Base-by-base conservation (phyloP, 2,113 vertebrate genomes). In the Lepus americanus region DNA sequence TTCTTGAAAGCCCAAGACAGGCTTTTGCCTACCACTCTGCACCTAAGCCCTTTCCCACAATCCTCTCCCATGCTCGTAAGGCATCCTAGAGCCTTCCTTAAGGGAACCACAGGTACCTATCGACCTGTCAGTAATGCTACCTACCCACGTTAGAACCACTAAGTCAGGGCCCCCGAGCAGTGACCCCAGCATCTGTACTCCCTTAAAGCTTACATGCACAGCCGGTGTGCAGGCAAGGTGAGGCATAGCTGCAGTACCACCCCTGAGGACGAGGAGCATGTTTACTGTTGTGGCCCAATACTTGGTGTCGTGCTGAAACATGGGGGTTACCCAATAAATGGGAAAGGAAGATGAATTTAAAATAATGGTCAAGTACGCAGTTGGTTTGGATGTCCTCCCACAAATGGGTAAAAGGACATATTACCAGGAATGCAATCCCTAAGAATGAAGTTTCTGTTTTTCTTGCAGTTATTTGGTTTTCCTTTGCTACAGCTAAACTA, bases 401-500 rank as follows among this genome's bases (percentile, higher is more conserved):
- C 59, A 87, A 13, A 61, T 22, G 6, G 19, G 27, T 63, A 61
- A 83, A 92, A 96, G 73, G 7, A 87, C 25, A 69, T 66, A 76
- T 29, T 73, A 90, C 23, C 59, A 95, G 44, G 53, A 80, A 6
- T 49, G 3, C 23, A 84, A 63, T 89, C 39, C 85, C 86, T 96
- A 81, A 78, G 67, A 94, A 77, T 64, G 44, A 74, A 95, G 29
- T 55, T 55, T 64, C 83, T 78, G 13, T 81, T 94, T 66, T 87
- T 23, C 70, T 84, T 91, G 92, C 72, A 80, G 6, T 67, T 94
- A 70, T 23, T 89, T 36, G 11, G 14, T 29, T 86, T 81, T 89
- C 73, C 61, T 87, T 81, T 31, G 4, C 78, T 91, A 59, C 66
- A 61, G 53, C 49, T 95, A 87, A 86, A 90, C 53, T 63, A 64